phyloP scores from a whole-genome alignment of 1,140 invertebrate genomes.

The Apis mellifera region Amel_HAv3.1 CM009941.2:6189501-6190000 shows the following conservation, averaged over 20 bases:
- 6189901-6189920: conserved; percentile 41
- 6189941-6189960: conserved; percentile 6
- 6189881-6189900: conserved; percentile 13
- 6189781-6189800: neutral
- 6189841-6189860: neutral
- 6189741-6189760: neutral
- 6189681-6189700: neutral
- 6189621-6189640: conserved; percentile 42
- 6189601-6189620: conserved; percentile 28
- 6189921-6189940: conserved; percentile 5
- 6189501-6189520: conserved; percentile 79
- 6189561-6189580: neutral
- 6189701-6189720: neutral
- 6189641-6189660: neutral
- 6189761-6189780: neutral
- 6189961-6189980: neutral
- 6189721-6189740: too few species aligned
- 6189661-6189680: neutral
- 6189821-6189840: neutral
- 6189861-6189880: neutral
- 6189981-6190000: conserved; percentile 5
- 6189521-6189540: conserved; percentile 76
- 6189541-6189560: conserved; percentile 61
- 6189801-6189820: neutral
- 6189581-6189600: conserved; percentile 4